phyloP scores from a whole-genome alignment of 2,888 invertebrate genomes.

The Calameuta idolon region DNA sequence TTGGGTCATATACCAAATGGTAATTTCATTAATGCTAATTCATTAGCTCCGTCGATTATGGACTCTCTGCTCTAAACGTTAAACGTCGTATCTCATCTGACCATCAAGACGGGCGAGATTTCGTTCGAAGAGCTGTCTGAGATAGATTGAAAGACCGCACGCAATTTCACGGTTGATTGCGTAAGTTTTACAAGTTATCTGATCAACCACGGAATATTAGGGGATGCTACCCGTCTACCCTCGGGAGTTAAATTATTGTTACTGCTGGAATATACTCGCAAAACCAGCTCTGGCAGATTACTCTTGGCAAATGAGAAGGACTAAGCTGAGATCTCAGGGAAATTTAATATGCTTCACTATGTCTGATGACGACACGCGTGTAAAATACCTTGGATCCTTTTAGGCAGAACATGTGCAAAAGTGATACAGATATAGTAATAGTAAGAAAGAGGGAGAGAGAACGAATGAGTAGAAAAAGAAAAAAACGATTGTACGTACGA shows the following conservation, averaged over 20 bases:
- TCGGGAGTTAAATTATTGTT: constrained; percentile 25
- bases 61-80: background rate
- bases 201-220: constrained; percentile 23
- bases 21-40: background rate
- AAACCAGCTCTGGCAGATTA: background rate
- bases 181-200: constrained; percentile 55
- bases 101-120: background rate
- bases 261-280: constrained; percentile 18
- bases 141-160: constrained; percentile 29
- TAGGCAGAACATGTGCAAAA: background rate
- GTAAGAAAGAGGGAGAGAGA: background rate
- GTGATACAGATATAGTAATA: background rate
- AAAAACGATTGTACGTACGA: background rate
- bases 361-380: background rate
- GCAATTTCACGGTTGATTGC: constrained; percentile 53
- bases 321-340: background rate
- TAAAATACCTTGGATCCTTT: background rate
- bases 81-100: background rate
- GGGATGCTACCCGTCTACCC: constrained; percentile 1
- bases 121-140: background rate
- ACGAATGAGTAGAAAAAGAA: background rate
- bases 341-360: background rate
- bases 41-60: background rate
- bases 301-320: background rate
- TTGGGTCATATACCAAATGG: background rate